Percentiles rank a stretch among this genome's conserved stretches.
These are phyloP conservation scores for Nasonia oneida DNA, from an alignment of 2,888 invertebrate species.

Conservation along the genomic window DNA sequence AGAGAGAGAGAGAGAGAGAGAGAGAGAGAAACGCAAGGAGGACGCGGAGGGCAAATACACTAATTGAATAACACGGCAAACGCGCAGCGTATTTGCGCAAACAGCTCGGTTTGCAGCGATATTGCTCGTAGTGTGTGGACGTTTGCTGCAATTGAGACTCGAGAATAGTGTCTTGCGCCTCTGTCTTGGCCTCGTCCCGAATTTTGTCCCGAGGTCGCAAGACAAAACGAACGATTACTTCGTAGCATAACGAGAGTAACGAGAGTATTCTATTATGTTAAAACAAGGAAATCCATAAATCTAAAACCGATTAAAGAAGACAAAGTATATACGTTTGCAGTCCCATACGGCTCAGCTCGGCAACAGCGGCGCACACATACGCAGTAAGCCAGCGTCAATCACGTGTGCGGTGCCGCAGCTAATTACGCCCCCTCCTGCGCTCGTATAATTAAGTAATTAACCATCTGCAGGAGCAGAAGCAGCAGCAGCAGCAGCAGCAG, in stretches of 20 bases:
- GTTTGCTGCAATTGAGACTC: not conserved
- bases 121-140: not conserved
- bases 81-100: not conserved
- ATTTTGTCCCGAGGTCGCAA: no score
- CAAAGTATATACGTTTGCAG: not conserved
- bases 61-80: constrained; percentile 2
- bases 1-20: not conserved
- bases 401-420: constrained; percentile 61
- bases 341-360: not conserved
- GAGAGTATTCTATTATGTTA: not conserved
- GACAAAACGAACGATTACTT: no score
- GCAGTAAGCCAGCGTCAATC: constrained; percentile 24
- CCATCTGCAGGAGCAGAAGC: constrained; percentile 67
- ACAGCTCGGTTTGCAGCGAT: not conserved
- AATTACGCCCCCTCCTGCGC: constrained; percentile 68
- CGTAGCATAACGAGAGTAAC: no score
- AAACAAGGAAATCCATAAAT: not conserved
- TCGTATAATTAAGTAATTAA: constrained; percentile 75
- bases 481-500: constrained; percentile 63
- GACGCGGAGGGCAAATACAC: not conserved
- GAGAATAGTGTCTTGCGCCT: no score
- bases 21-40: not conserved
- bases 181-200: no score
- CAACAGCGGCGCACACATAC: not conserved
- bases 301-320: not conserved